A percentile compares a stretch with the other conserved stretches of the same genome.
Evolutionary conservation across 2,888 invertebrate species (phyloP).

Genomic region (Hypomecis punctinalis): DNA sequence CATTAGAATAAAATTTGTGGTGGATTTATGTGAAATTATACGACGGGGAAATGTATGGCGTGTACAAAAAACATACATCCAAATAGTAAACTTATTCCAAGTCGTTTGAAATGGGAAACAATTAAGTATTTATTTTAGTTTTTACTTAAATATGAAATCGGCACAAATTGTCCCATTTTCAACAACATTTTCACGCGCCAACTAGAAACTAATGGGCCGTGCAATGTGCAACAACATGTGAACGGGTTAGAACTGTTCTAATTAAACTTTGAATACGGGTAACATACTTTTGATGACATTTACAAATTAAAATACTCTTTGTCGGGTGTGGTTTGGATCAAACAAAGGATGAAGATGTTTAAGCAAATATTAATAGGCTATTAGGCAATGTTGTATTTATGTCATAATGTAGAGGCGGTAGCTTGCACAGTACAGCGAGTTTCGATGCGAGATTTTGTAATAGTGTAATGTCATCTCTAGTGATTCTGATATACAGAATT

Average conservation of each 20-base stretch:
- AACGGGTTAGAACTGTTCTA: constrained; percentile 39
- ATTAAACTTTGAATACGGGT: constrained; percentile 26
- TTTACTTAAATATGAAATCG: neutral
- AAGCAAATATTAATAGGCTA: neutral
- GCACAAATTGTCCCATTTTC: constrained; percentile 10
- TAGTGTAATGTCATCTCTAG: too few species aligned
- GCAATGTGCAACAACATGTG: constrained; percentile 41
- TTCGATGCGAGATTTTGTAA: too few species aligned
- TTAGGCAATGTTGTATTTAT: constrained; percentile 1
- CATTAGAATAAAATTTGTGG: too few species aligned
- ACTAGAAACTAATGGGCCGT: constrained; percentile 50
- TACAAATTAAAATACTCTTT: constrained; percentile 21
- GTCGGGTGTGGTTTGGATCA: neutral
- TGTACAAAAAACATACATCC: too few species aligned
- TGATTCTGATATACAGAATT: too few species aligned
- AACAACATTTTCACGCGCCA: constrained; percentile 44
- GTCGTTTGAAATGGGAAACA: too few species aligned
- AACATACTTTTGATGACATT: constrained; percentile 29
- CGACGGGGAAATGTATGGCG: too few species aligned
- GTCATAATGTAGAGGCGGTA: too few species aligned
- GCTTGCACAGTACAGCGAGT: too few species aligned
- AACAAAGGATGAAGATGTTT: constrained; percentile 8
- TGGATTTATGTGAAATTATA: too few species aligned
- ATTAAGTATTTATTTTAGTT: too few species aligned
- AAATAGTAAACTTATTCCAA: too few species aligned